Base-by-base conservation (phyloP, 1,140 invertebrate genomes). In the Sweltsa coloradensis region DNA sequence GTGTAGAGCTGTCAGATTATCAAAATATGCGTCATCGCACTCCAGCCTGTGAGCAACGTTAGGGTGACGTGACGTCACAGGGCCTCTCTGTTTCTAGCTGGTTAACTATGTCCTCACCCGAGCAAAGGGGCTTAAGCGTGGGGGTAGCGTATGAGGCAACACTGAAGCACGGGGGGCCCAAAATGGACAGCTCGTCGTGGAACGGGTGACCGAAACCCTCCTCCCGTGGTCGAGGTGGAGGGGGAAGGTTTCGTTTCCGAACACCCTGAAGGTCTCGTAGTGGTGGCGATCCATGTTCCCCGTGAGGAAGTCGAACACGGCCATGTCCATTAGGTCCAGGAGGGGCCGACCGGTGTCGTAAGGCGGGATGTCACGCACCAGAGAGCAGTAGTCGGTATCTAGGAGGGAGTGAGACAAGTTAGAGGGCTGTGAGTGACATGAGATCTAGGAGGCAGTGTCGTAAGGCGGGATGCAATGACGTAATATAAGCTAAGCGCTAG, bases 231-330 rank as follows among this genome's bases (percentile, higher is more conserved):
- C 93, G 58, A 96, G 65, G 62, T 97, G 92, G 22, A 97, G 68
- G 1, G 89, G 83, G 60, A 92, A 93, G 3, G 90, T 91, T 49
- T 95, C 79, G 61, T 96, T 96, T 24, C 89, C 91, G 66, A 95
- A 97, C 58, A 86, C 72, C 64, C 80, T 80, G 67, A 95, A 93
- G 1, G 90, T 95, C 66, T 96, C 91, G 64, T 95, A 96, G 67
- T 97, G 93, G 74, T 97, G 94, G 34, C 94, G 70, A 66, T 97
- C 94, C 89, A 97, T 94, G 62, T 97, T 97, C 50, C 93, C 93
- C 54, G 83, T 93, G 3, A 97, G 72, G 61, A 94, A 95, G 63
- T 95, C 90, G 43, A 90, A 79, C 5, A 93, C 75, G 1, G 87
- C 72, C 83, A 92, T 87, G 60, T 94, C 95, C 71, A 98, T 92